Percentiles rank a stretch among this genome's conserved stretches.
Evolutionary conservation across 2,888 invertebrate species (phyloP).

Genomic region (Strigamia transsilvanica): DNA sequence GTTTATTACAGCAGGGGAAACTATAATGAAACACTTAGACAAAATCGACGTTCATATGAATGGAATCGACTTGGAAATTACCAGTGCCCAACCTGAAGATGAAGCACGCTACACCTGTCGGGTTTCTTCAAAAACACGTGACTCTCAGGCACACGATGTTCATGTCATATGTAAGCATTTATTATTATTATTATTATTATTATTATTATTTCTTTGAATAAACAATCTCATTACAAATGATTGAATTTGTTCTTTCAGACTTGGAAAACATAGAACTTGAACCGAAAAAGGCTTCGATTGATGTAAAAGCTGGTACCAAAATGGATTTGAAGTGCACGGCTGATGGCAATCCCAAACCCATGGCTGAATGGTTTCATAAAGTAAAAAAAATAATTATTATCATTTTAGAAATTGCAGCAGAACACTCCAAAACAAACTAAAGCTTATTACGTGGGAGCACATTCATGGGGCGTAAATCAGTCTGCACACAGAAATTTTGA

Average conservation of each 20-base stretch:
- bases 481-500: no score
- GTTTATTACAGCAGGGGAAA: not conserved
- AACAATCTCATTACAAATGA: not conserved
- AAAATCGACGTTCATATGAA: not conserved
- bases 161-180: not conserved
- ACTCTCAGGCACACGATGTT: not conserved
- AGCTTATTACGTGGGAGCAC: no score
- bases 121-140: not conserved
- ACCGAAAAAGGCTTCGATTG: not conserved
- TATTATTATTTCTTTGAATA: not conserved
- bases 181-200: no score
- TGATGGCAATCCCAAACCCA: not conserved
- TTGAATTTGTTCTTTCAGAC: not conserved
- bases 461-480: no score
- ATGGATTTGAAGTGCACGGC: not conserved
- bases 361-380: not conserved
- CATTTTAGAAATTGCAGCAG: no score
- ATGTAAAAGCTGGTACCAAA: not conserved
- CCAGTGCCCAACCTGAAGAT: not conserved
- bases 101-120: not conserved
- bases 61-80: not conserved
- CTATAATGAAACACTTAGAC: not conserved
- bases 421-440: no score
- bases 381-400: constrained; percentile 11
- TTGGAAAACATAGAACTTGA: not conserved